Evolutionary conservation across 1,140 invertebrate genomes (phyloP).

Genomic region (Sitodiplosis mosellana): DNA sequence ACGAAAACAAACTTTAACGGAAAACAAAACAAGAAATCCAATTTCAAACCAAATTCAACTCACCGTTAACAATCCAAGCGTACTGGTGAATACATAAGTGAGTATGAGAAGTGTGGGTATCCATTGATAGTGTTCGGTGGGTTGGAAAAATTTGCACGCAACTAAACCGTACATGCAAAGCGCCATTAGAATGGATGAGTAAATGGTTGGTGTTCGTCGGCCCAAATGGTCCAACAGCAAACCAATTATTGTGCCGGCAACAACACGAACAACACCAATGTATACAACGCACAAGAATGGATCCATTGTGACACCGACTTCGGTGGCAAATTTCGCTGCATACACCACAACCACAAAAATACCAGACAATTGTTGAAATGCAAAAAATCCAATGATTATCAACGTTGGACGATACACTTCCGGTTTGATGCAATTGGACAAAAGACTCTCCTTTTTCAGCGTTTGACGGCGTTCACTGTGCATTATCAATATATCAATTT

Average conservation of each 20-base stretch:
- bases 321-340: slow-evolving; percentile 39
- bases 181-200: slow-evolving; percentile 41
- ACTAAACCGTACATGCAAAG: slow-evolving; percentile 35
- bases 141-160: slow-evolving; percentile 4
- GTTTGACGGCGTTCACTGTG: slow-evolving; percentile 4
- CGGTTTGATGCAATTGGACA: slow-evolving; percentile 24
- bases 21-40: no score
- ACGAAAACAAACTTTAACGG: no score
- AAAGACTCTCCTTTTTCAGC: slow-evolving; percentile 11
- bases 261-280: slow-evolving; percentile 32
- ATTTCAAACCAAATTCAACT: no score
- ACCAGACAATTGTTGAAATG: slow-evolving; percentile 61
- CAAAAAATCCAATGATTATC: slow-evolving; percentile 46
- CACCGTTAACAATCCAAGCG: slow-evolving; percentile 41
- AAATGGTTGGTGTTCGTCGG: slow-evolving; percentile 32
- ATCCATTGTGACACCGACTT: slow-evolving; percentile 35
- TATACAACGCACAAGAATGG: slow-evolving; percentile 35
- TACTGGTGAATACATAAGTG: slow-evolving; percentile 38
- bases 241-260: slow-evolving; percentile 32
- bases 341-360: slow-evolving; percentile 61
- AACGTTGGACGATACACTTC: slow-evolving; percentile 40
- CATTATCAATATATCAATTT: slow-evolving; percentile 9
- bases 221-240: slow-evolving; percentile 34
- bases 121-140: slow-evolving; percentile 13
- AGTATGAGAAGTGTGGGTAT: slow-evolving; percentile 33